Evolutionary conservation across 1,140 invertebrate species (phyloP), one percentile per base, ranked within the genome.

Genomic region (Aphaenogaster rudis): DNA sequence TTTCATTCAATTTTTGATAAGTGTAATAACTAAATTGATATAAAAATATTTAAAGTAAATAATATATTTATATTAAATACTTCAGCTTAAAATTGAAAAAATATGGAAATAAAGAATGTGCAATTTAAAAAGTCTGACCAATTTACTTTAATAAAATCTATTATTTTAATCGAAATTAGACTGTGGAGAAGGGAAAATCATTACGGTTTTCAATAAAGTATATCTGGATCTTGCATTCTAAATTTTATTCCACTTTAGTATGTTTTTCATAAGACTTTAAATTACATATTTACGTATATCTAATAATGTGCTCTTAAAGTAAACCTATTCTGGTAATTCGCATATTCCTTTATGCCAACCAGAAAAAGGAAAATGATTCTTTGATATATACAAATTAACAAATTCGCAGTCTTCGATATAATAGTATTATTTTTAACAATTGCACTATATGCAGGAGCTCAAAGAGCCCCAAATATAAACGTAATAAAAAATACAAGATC

Each of bases 401-500:
- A 36, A 63, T 76, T 71, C 17, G 13, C 57, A 84, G 69, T 84
- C 54, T 76, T 61, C 6, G n/a, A 84, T 11, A 84, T 11, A 61
- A 36, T 33, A 52, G 13, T 52, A 59, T 33, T 45, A 71, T 74
- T 72, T 36, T 36, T 59, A 82, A 36, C 33, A 48, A 59, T 59
- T 76, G 54, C 54, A 61, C 54, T 28, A 48, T 50, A 61, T 15
- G 33, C 28, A 36, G 21, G 33, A 50, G 28, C 54, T 77, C 39
- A 28, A 42, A 77, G 21, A 61, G 74, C 39, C 1, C 17, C n/a
- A 59, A 48, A 84, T 84, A 61, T 42, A 63, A 84, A 84, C 39
- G 13, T 48, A 84, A 84, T 84, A 84, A 84, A 82, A 84, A 76
- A 82, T 74, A 74, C 33, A 71, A 81, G 69, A 80, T 48, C 36